Percentiles rank a stretch among this genome's conserved stretches.
Conservation (phyloP, 2,113 vertebrate genomes). For the Alaudala cheleensis region DNA sequence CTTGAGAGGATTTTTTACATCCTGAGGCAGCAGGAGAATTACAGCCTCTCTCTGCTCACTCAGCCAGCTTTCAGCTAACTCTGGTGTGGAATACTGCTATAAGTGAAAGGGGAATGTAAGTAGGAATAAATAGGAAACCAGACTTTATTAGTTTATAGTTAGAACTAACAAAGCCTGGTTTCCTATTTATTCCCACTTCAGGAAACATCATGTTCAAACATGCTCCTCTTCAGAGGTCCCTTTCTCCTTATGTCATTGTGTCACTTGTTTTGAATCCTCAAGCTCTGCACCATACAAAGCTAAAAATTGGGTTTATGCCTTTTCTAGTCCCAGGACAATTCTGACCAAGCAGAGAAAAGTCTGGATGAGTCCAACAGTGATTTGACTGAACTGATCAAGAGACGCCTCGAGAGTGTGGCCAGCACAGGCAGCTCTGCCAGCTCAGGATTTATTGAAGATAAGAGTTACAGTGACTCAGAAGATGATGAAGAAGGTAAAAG, state of each 20-base stretch:
- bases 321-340: constrained; percentile 78
- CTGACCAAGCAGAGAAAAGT: constrained; percentile 75
- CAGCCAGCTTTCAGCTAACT: neutral
- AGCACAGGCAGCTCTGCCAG: constrained; percentile 93
- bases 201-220: neutral
- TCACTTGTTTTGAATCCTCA: neutral
- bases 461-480: constrained; percentile 93
- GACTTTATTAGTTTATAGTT: neutral
- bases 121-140: neutral
- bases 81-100: neutral
- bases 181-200: neutral
- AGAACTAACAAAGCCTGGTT: neutral
- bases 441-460: constrained; percentile 94
- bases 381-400: constrained; percentile 88
- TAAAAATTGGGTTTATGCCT: neutral
- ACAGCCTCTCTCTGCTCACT: neutral
- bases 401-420: constrained; percentile 89
- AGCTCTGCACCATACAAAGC: neutral
- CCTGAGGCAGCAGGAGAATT: neutral
- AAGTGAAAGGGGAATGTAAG: neutral
- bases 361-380: constrained; percentile 80
- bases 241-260: neutral
- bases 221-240: neutral
- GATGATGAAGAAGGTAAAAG: constrained; percentile 92
- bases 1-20: neutral